phyloP scores from a whole-genome alignment of 2,797 vertebrate species.

The Cercopithecus neglectus region DNA sequence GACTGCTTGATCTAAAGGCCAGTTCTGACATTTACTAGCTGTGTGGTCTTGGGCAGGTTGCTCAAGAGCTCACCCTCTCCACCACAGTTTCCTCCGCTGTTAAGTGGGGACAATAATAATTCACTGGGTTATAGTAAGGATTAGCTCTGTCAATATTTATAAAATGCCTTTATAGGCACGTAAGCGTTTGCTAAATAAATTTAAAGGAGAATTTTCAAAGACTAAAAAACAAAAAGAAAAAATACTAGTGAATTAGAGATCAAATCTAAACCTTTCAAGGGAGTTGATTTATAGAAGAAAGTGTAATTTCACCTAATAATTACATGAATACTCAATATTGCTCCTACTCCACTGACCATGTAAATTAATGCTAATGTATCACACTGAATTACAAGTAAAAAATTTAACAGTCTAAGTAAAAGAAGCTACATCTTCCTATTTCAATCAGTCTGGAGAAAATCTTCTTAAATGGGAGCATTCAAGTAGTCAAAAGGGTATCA shows the following conservation, averaged over 20 bases:
- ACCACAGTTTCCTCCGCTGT: neutral
- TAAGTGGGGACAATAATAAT: neutral
- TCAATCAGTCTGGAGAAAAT: neutral
- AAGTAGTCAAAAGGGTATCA: neutral
- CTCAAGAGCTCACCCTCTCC: neutral
- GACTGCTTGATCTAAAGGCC: neutral
- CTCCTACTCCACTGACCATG: neutral
- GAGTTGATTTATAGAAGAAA: neutral
- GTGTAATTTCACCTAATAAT: neutral
- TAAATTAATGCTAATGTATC: neutral
- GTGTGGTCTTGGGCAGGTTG: neutral
- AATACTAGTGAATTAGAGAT: neutral
- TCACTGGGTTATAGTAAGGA: neutral
- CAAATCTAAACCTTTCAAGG: neutral
- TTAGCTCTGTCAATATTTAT: neutral
- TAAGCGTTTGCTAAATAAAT: constrained; percentile 2
- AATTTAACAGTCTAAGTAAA: neutral
- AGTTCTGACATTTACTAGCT: neutral
- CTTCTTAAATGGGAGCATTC: neutral
- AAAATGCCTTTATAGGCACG: neutral
- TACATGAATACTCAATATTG: neutral
- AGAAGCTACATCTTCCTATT: neutral
- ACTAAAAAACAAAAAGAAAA: neutral
- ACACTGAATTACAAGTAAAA: neutral
- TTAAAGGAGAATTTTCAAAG: neutral